phyloP scores from a whole-genome alignment of 2,113 vertebrate species.

The Elephantulus edwardii region DNA sequence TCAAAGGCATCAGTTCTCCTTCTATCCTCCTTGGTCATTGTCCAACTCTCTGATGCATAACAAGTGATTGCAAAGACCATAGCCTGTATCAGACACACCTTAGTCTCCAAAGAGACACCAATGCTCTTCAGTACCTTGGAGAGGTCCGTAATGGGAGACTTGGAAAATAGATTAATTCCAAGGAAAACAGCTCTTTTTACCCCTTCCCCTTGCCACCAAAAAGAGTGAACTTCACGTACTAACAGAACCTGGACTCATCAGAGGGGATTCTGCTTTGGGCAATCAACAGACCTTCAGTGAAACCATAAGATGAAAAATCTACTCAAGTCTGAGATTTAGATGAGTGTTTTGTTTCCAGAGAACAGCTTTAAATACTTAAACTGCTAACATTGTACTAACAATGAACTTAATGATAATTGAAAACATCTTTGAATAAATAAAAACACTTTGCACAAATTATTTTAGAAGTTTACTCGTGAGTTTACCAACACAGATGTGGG shows the following conservation, averaged over 20 bases:
- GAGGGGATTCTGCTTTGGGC: conserved; percentile 56
- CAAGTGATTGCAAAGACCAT: no score
- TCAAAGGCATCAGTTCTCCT: no score
- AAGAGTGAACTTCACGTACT: not conserved
- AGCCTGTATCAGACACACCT: no score
- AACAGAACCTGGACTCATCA: conserved; percentile 41
- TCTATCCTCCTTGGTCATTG: no score
- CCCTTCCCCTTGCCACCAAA: not conserved
- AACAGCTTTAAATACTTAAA: conserved; percentile 70
- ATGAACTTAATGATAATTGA: conserved; percentile 74
- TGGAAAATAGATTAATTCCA: not conserved
- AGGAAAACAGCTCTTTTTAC: not conserved
- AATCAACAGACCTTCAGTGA: conserved; percentile 61
- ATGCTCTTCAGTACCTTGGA: no score
- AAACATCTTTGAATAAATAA: conserved; percentile 79
- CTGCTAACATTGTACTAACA: conserved; percentile 72
- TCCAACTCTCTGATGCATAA: no score
- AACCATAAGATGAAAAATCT: conserved; percentile 54
- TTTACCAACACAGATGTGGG: conserved; percentile 57
- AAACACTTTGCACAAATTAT: conserved; percentile 70
- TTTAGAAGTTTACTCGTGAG: conserved; percentile 65
- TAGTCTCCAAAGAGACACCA: no score
- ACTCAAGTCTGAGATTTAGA: conserved; percentile 55
- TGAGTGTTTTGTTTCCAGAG: conserved; percentile 61
- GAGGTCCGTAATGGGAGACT: no score